These are phyloP conservation scores for Dugesia japonica DNA, from an alignment of 2,888 invertebrate genomes.

Conservation along the genomic window DNA sequence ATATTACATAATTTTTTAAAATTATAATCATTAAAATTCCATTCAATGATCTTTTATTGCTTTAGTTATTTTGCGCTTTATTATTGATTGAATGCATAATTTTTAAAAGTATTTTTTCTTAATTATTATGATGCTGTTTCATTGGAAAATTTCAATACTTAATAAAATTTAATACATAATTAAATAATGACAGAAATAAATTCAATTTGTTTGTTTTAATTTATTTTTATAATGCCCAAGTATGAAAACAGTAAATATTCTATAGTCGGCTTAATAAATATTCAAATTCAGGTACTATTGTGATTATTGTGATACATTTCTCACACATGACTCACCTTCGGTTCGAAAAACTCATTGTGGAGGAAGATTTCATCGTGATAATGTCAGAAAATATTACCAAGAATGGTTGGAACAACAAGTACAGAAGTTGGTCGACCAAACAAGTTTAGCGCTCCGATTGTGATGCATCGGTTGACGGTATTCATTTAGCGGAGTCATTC, in stretches of 20 bases:
- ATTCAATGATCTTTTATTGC: too few species aligned
- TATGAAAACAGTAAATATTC: conserved; percentile 7
- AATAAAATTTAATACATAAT: too few species aligned
- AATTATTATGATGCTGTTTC: too few species aligned
- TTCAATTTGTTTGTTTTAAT: conserved; percentile 1
- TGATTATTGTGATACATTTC: conserved; percentile 95
- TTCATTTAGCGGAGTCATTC: conserved; percentile 20
- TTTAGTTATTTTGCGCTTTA: too few species aligned
- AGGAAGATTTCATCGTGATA: conserved; percentile 95
- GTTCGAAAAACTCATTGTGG: conserved; percentile 97
- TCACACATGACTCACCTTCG: conserved; percentile 67
- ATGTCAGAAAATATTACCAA: conserved; percentile 95
- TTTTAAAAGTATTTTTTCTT: too few species aligned
- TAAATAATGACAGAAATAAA: too few species aligned
- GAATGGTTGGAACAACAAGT: conserved; percentile 99
- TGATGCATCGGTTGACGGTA: background rate
- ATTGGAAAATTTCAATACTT: too few species aligned
- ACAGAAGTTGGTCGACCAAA: conserved; percentile 76
- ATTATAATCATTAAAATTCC: too few species aligned
- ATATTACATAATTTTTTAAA: too few species aligned
- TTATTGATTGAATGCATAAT: too few species aligned
- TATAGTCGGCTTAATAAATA: background rate
- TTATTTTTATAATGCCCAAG: background rate
- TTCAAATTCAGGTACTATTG: conserved; percentile 74
- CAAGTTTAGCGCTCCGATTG: conserved; percentile 41